Conservation (phyloP, 1,140 invertebrate genomes). For the Drosophila parvula region DNA sequence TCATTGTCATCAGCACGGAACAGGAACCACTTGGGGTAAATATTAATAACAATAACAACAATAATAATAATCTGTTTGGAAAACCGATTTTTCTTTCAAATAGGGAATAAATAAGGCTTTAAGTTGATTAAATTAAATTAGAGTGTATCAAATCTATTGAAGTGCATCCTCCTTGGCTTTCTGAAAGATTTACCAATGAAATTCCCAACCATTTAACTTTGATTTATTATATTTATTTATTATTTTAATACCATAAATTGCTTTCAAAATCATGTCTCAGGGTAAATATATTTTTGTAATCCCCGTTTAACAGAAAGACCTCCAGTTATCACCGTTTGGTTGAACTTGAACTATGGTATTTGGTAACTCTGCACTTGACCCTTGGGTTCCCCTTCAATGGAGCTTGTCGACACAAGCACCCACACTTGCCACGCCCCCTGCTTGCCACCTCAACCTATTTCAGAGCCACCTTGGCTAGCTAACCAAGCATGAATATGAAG, state of each 20-base stretch:
- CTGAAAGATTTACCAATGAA: neutral
- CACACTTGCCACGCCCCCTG: conserved; percentile 29
- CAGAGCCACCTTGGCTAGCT: conserved; percentile 28
- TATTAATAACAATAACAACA: neutral
- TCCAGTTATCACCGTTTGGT: neutral
- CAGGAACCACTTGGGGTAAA: conserved; percentile 2
- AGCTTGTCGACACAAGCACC: conserved; percentile 38
- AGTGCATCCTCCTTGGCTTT: no score
- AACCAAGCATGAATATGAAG: conserved; percentile 43
- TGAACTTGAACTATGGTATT: conserved; percentile 24
- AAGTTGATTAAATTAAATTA: neutral
- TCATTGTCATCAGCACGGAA: conserved; percentile 4
- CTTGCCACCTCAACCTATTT: conserved; percentile 2
- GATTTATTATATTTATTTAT: no score
- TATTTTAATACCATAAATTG: neutral
- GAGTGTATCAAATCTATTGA: no score
- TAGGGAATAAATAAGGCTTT: no score
- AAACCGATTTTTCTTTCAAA: neutral
- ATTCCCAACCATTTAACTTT: neutral
- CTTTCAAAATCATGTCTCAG: neutral
- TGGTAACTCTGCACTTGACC: conserved; percentile 44
- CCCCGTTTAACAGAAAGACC: neutral
- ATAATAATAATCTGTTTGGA: neutral
- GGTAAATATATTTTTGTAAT: neutral
- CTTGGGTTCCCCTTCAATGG: conserved; percentile 40